Conservation (phyloP, 2,797 vertebrate genomes). For the Poeciliopsis gracilis region DNA sequence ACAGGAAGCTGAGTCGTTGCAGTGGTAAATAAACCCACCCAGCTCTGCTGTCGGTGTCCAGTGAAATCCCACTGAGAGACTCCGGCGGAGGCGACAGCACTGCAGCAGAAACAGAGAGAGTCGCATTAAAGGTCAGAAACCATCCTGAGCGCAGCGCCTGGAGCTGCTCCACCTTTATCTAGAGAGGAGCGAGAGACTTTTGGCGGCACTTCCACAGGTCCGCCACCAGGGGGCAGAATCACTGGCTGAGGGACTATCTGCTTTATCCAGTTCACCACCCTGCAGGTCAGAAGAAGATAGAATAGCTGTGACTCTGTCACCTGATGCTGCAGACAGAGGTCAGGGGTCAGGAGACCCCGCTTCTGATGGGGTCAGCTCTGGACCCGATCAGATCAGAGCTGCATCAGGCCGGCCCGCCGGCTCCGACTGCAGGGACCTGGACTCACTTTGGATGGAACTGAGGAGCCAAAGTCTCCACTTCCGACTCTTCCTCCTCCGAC, state of each 20-base stretch:
- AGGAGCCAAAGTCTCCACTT: conserved; percentile 3
- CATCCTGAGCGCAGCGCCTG: too few species aligned
- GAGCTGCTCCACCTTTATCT: conserved; percentile 71
- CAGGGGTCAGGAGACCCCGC: too few species aligned
- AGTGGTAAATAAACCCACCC: conserved; percentile 44
- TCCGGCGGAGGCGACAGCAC: conserved; percentile 80
- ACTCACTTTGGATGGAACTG: conserved; percentile 73
- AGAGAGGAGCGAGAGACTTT: conserved; percentile 62
- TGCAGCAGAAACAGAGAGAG: conserved; percentile 34
- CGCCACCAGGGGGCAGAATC: conserved; percentile 61
- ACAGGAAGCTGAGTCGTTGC: neutral
- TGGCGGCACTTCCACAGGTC: conserved; percentile 37
- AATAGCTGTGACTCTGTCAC: too few species aligned
- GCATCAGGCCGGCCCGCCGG: neutral
- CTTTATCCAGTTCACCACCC: conserved; percentile 79
- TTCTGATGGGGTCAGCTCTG: too few species aligned
- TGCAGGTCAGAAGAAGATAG: conserved; percentile 39
- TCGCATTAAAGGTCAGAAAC: neutral
- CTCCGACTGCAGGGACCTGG: neutral
- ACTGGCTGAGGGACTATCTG: conserved; percentile 76
- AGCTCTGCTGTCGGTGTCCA: conserved; percentile 75
- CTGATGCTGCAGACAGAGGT: too few species aligned
- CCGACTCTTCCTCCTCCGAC: conserved; percentile 73
- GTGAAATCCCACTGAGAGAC: conserved; percentile 76
- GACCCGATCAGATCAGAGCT: too few species aligned